Base-by-base conservation (phyloP, 1,140 invertebrate species). In the Trachelipus rathkii region DNA sequence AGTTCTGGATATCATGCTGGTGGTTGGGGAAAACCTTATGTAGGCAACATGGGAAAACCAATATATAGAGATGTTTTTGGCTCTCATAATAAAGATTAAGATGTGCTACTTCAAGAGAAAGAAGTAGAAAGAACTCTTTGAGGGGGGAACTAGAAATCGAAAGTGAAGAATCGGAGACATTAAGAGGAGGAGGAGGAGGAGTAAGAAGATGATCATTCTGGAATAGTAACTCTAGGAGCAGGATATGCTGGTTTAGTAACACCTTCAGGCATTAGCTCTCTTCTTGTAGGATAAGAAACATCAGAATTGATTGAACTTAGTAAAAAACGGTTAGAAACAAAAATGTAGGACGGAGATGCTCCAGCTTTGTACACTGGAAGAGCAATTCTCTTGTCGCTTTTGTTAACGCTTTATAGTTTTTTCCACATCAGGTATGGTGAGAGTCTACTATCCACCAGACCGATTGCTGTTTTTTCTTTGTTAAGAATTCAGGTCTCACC, bases 21-120 rank as follows among this genome's bases (percentile, higher is more conserved):
- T 75, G 97, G 97, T 70, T 99, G 97, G 97, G 97, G 97, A 73
- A 99, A 99, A 86, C 98, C 98, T n/a, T 98, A 97, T 0, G 98
- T 99, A 0, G 98, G 99, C 87, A 97, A 99, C 86, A 92, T 91
- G 80, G 97, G 98, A 19, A 93, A 96, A 85, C 98, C 98, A 0
- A 86, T 99, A 0, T 99, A 99, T 85, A 97, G 98, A 10, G 98
- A 99, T 87, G 98, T 99, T 0, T 99, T 99, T 85, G 97, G 97
- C n/a, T 78, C 78, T n/a, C 81, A 82, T 43, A 75, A 78, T 53
- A 82, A 79, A 67, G 81, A 82, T 66, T 80, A 78, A 71, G 81
- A 82, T 19, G 76, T 77, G 81, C 69, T 85, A 21, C 83, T 87
- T 68, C 84, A 86, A 84, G 96, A 98, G 82, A 93, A 95, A 80